Conservation (phyloP, 2,888 invertebrate species). For the Hyles lineata region DNA sequence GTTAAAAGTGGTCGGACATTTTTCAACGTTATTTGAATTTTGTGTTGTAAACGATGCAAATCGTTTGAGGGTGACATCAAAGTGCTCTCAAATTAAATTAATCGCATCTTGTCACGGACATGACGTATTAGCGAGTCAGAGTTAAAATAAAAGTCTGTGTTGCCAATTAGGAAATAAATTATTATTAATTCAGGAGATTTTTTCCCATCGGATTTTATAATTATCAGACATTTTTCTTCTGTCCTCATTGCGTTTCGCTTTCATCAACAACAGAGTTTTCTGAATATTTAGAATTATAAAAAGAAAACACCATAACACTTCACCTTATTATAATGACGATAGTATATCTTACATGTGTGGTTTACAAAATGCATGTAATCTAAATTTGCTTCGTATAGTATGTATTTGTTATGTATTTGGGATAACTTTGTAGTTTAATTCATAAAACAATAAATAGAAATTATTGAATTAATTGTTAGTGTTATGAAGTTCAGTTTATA, state of each 20-base stretch:
- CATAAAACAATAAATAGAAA: too few relatives aligned
- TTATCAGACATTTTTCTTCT: neutral
- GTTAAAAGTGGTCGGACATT: constrained; percentile 24
- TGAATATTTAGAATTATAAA: neutral
- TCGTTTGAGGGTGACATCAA: constrained; percentile 18
- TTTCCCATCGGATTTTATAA: too few relatives aligned
- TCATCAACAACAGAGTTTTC: neutral
- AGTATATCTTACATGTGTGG: too few relatives aligned
- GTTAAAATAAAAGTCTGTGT: constrained; percentile 13
- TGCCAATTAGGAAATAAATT: constrained; percentile 17
- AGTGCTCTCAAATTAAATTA: constrained; percentile 21
- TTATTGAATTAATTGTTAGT: too few relatives aligned
- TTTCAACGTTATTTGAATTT: constrained; percentile 26
- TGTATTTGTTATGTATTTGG: neutral
- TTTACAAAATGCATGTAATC: too few relatives aligned
- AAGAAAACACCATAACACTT: too few relatives aligned
- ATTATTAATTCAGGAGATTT: constrained; percentile 13
- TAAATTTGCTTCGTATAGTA: neutral
- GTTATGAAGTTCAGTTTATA: too few relatives aligned
- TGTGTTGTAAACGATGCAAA: constrained; percentile 26
- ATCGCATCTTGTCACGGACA: constrained; percentile 21
- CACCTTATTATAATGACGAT: too few relatives aligned
- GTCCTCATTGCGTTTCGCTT: neutral
- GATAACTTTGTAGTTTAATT: too few relatives aligned
- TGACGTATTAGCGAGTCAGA: constrained; percentile 20